These are phyloP conservation scores for Syngnathus floridae DNA, from an alignment of 2,113 vertebrate species.

Conservation along the genomic window DNA sequence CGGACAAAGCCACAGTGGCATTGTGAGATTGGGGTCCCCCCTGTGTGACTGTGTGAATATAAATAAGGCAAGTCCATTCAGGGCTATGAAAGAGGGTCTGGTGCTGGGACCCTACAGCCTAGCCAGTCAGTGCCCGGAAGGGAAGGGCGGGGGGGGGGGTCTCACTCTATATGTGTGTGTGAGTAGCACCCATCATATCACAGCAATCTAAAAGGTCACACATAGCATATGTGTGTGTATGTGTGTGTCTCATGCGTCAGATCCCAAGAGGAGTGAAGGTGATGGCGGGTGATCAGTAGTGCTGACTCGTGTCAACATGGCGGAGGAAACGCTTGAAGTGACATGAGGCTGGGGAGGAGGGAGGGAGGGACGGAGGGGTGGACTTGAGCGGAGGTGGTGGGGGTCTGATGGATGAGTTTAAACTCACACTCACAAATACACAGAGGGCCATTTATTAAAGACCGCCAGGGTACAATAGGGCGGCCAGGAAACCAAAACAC, in stretches of 20 bases:
- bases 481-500: constrained; percentile 62
- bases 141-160: constrained; percentile 36
- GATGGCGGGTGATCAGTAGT: constrained; percentile 60
- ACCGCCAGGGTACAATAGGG: constrained; percentile 59
- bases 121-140: constrained; percentile 47
- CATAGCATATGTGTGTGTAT: constrained; percentile 9
- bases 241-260: constrained; percentile 10
- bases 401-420: constrained; percentile 64
- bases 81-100: constrained; percentile 68
- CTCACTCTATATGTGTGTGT: constrained; percentile 31
- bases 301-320: constrained; percentile 60
- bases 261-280: constrained; percentile 54
- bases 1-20: constrained; percentile 70
- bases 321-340: constrained; percentile 56
- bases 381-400: background rate
- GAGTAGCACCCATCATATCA: constrained; percentile 40
- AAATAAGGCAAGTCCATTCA: constrained; percentile 75
- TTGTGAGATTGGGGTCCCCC: constrained; percentile 72
- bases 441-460: constrained; percentile 68
- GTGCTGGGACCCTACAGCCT: constrained; percentile 62
- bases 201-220: constrained; percentile 28
- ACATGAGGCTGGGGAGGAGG: constrained; percentile 42
- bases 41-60: constrained; percentile 72
- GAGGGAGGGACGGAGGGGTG: background rate
- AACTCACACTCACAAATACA: constrained; percentile 51